Base-by-base conservation (phyloP, 2,113 vertebrate species). In the Hirundichthys speculiger region DNA sequence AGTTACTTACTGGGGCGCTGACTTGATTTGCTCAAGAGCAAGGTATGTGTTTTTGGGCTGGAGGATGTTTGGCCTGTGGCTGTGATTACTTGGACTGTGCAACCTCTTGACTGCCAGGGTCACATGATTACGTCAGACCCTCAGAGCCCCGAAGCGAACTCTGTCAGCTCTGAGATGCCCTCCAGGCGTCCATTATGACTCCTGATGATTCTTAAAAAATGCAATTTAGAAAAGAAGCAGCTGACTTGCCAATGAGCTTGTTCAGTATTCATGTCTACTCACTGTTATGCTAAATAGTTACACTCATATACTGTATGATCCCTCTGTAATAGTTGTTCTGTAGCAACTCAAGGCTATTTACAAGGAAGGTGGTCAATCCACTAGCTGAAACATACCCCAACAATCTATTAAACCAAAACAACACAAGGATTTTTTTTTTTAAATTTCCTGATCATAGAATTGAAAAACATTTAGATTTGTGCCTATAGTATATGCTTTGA, bases 51-150 rank as follows among this genome's bases (percentile, higher is more conserved):
- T 13, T 5, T 69, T 50, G n/a, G 27, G 56, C 34, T 41, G 16
- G 25, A 12, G 46, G 52, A 30, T 24, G 41, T 58, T 68, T 71
- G 27, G 58, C 77, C 64, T 48, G 50, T 52, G 73, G 80, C 59
- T 21, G 30, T 3, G 45, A 75, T 63, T 69, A 64, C 63, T 80
- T 45, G 50, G 52, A 49, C 39, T 73, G 22, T 60, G 34, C 66
- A 72, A 87, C 81, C 77, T 80, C 41, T 48, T 49, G 52, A 56
- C 78, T 73, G 43, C 60, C 62, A 55, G 73, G 78, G 84, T 89
- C 88, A 88, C 71, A 73, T 81, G 71, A 77, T 84, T 78, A 85
- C 60, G n/a, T 74, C 72, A 81, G 52, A 50, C 76, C 48, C 41
- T 42, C 27, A 19, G 16, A 25, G 75, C 46, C 70, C 47, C 49